Base-by-base conservation (phyloP, 2,888 invertebrate species). In the Lepidocyrtoides sp. region DNA sequence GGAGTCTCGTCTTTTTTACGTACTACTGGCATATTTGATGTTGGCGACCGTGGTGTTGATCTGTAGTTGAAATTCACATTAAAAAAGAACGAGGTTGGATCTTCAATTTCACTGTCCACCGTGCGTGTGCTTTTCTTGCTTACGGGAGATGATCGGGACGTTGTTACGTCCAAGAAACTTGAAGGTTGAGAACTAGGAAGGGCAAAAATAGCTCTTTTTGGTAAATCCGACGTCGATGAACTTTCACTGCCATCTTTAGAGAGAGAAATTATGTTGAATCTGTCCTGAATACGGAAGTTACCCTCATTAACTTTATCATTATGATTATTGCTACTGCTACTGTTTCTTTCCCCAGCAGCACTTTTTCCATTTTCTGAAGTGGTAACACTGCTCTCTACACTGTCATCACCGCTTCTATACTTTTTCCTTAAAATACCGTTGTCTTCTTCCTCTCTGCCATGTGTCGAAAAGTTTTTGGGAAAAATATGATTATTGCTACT, bases 51-150 rank as follows among this genome's bases (percentile, higher is more conserved):
- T 32, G 69, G 36, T 7, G 51, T 26, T 3, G 75, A n/a, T 26
- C 26, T 1, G 8, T 26, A 29, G 7, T 26, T 51, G 3, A 29
- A 2, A 14, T 75, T 75, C 1, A 51, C 23, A 75, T 75, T 75
- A n/a, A 75, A 75, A 48, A 26, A 75, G 7, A 17, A 36, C 0
- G 82, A 51, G 10, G 87, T 77, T 7, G 90, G 90, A 44, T 84
- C 77, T 17, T 79, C 90, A 26, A 85, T 84, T 57, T 90, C 66
- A 17, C 66, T 20, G 8, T 77, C 79, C 3, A 85, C 85, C 1
- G 90, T 90, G 23, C 90, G 60, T 2, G 90, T 63, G 0, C 77
- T 90, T 77, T 90, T 90, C 17, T 77, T 63, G 7, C 75, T 26
- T 75, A 32, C 60, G 54, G 7, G 2, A 10, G 29, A 10, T 0